phyloP scores from a whole-genome alignment of 2,797 vertebrate species.

The Coregonus ussuriensis region DNA sequence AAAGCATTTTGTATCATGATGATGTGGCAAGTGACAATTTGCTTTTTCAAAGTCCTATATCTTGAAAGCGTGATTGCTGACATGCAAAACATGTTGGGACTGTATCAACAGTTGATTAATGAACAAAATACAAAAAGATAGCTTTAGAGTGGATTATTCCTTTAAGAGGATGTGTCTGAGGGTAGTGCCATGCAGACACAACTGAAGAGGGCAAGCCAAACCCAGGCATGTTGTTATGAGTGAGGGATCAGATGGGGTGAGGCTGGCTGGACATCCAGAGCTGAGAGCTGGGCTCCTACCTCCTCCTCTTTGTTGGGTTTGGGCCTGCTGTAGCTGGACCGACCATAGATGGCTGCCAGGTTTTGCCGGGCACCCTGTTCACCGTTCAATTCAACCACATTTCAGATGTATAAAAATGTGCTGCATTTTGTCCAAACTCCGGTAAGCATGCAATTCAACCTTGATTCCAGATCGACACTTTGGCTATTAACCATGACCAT shows the following conservation, averaged over 20 bases:
- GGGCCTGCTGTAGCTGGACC: constrained; percentile 86
- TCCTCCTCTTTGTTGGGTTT: constrained; percentile 95
- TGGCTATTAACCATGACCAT: constrained; percentile 1
- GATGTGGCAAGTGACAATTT: too few species aligned
- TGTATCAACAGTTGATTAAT: too few species aligned
- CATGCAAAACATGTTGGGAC: too few species aligned
- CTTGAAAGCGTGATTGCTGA: too few species aligned
- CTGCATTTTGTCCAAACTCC: constrained; percentile 2
- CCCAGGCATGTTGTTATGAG: constrained; percentile 48
- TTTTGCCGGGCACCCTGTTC: constrained; percentile 95
- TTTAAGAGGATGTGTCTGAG: constrained; percentile 13
- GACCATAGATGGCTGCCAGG: constrained; percentile 87
- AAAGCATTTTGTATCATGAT: too few species aligned
- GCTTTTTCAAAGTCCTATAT: too few species aligned
- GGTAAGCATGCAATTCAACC: neutral
- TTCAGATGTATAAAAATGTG: constrained; percentile 63
- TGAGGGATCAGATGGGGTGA: constrained; percentile 32
- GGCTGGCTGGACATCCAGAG: constrained; percentile 51
- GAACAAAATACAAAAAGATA: too few species aligned
- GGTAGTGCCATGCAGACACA: constrained; percentile 35
- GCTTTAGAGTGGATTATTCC: too few species aligned
- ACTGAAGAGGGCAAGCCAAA: constrained; percentile 51
- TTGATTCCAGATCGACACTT: constrained; percentile 1
- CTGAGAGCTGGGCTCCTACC: constrained; percentile 85
- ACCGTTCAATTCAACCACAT: constrained; percentile 88